Evolutionary conservation across 2,797 vertebrate genomes (phyloP).

Genomic region (Tenualosa thibaudeaui): DNA sequence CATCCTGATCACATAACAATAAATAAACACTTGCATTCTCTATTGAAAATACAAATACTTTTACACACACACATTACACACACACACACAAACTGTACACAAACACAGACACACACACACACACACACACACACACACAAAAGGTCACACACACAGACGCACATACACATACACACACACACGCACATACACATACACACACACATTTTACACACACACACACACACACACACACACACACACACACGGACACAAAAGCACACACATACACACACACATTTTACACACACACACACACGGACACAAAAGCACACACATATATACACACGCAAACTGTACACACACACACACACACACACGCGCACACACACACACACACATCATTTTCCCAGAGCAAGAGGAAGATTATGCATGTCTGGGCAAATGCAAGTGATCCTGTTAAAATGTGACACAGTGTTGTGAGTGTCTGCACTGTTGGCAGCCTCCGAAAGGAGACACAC

Average conservation of each 20-base stretch:
- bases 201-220: background rate
- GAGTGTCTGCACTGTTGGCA: too few species aligned
- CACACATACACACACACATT: background rate
- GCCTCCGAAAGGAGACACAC: too few species aligned
- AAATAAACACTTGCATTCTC: background rate
- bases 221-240: conserved; percentile 2
- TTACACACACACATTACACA: too few species aligned
- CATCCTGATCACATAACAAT: background rate
- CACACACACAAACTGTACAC: conserved; percentile 4
- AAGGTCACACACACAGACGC: background rate
- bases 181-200: conserved; percentile 9
- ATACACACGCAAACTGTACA: background rate
- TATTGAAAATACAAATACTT: background rate
- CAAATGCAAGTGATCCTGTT: too few species aligned
- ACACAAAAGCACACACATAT: conserved; percentile 17
- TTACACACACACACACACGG: background rate
- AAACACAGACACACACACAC: background rate
- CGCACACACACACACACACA: conserved; percentile 10
- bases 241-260: too few species aligned
- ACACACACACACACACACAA: conserved; percentile 10
- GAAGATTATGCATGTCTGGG: too few species aligned
- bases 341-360: background rate
- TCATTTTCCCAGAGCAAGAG: background rate
- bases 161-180: conserved; percentile 4
- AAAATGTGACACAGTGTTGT: too few species aligned